Evolutionary conservation across 2,888 invertebrate genomes (phyloP).

Genomic region (Leptopilina syphax): DNA sequence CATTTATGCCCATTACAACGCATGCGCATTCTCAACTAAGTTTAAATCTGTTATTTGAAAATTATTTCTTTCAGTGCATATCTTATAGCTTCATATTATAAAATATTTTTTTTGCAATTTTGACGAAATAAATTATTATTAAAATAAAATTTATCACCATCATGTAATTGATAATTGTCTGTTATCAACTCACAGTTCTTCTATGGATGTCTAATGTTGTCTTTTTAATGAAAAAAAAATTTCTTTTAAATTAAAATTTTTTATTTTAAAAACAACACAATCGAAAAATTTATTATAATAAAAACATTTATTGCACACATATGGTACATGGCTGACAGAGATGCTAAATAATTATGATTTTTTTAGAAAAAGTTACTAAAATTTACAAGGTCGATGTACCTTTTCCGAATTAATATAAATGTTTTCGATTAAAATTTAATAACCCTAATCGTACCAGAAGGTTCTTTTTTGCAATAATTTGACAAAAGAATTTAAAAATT

Average conservation of each 20-base stretch:
- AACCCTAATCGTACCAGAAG: constrained; percentile 21
- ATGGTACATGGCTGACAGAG: constrained; percentile 25
- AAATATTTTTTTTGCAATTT: too few relatives aligned
- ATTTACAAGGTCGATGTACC: constrained; percentile 5
- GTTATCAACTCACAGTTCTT: background rate
- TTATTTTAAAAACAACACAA: background rate
- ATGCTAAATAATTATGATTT: background rate
- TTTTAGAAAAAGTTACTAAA: constrained; percentile 29
- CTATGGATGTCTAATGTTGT: background rate
- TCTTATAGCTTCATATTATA: too few relatives aligned
- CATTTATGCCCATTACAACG: too few relatives aligned
- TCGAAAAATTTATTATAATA: constrained; percentile 22
- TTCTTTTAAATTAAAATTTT: background rate
- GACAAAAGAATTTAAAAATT: background rate
- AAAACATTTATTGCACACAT: constrained; percentile 39
- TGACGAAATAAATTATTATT: too few relatives aligned
- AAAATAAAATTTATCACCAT: background rate
- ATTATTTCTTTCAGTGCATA: too few relatives aligned
- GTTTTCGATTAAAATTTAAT: background rate
- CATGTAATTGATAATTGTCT: constrained; percentile 8
- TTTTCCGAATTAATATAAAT: constrained; percentile 1
- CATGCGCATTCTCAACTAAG: too few relatives aligned
- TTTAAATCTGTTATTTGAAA: too few relatives aligned
- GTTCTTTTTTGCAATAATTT: background rate
- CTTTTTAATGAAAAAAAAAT: background rate